Evolutionary conservation across 92 coral and sea anemone genomes (phyloP).

Genomic region (Porites lobata): DNA sequence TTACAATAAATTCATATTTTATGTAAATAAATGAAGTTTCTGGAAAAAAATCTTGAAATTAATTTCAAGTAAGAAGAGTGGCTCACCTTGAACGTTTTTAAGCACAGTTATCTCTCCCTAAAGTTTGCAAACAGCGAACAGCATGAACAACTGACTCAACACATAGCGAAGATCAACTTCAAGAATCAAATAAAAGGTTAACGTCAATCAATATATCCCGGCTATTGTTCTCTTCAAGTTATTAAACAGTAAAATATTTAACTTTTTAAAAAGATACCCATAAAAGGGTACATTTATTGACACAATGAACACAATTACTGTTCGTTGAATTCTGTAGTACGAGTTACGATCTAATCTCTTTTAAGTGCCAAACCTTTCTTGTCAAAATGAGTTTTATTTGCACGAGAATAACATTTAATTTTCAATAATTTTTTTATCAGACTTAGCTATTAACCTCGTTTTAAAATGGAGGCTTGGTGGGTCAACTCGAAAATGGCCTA

Average conservation of each 20-base stretch:
- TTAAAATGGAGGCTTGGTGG: too few relatives aligned
- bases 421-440: too few relatives aligned
- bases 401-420: too few relatives aligned
- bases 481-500: too few relatives aligned
- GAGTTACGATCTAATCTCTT: too few relatives aligned
- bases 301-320: neutral
- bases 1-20: neutral
- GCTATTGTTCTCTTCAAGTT: neutral
- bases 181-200: neutral
- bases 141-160: neutral
- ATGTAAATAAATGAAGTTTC: neutral
- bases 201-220: neutral
- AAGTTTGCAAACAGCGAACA: constrained; percentile 1
- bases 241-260: neutral
- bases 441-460: too few relatives aligned
- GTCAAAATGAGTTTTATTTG: too few relatives aligned
- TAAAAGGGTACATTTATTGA: constrained; percentile 11
- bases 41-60: neutral
- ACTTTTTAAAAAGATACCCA: neutral
- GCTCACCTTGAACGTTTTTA: neutral
- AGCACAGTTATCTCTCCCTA: neutral
- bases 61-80: neutral
- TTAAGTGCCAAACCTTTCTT: too few relatives aligned
- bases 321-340: neutral
- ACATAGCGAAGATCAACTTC: neutral